Evolutionary conservation across 2,888 invertebrate genomes (phyloP).

Genomic region (Nebria brevicollis): DNA sequence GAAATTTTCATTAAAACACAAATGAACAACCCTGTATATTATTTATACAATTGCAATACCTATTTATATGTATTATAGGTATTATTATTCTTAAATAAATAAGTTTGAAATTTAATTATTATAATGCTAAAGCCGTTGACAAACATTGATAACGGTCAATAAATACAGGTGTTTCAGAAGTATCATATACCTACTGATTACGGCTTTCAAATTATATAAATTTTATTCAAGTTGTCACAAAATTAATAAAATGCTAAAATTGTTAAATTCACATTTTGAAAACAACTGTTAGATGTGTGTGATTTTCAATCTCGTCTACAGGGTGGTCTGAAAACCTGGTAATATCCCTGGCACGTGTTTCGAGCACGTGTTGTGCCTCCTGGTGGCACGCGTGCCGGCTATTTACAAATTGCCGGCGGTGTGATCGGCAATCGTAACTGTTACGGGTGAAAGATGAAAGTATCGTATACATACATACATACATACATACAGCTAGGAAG

Average conservation of each 20-base stretch:
- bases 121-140: not conserved
- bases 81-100: no score
- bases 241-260: no score
- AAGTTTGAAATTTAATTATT: not conserved
- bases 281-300: not conserved
- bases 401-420: slow-evolving; percentile 45
- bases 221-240: not conserved
- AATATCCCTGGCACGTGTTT: slow-evolving; percentile 11
- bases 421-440: slow-evolving; percentile 29
- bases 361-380: slow-evolving; percentile 4
- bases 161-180: not conserved
- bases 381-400: slow-evolving; percentile 28
- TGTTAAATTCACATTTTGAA: no score
- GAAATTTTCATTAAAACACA: no score
- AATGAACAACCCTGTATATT: no score
- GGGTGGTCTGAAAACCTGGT: slow-evolving; percentile 11
- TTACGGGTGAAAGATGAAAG: slow-evolving; percentile 5
- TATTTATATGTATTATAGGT: no score
- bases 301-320: not conserved
- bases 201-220: not conserved
- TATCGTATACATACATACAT: not conserved
- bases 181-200: not conserved
- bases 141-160: not conserved
- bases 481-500: no score
- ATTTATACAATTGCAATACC: no score